Conservation (phyloP, 2,113 vertebrate species). For the Otus sunia region DNA sequence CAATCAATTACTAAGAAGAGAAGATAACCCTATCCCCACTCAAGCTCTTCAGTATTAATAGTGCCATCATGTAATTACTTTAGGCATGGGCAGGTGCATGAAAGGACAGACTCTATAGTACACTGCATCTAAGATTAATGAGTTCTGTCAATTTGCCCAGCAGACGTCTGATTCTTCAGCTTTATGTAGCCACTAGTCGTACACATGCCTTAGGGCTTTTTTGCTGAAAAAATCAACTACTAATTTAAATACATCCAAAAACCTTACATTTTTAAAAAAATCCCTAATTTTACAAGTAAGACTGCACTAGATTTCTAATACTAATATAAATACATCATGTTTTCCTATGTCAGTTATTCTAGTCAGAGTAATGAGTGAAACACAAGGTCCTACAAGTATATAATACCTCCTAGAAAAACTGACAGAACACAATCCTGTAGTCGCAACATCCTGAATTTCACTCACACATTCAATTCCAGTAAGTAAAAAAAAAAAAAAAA, state of each 20-base stretch:
- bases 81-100: constrained; percentile 80
- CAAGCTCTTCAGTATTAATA: constrained; percentile 82
- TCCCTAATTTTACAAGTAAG: constrained; percentile 47
- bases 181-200: constrained; percentile 76
- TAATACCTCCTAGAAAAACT: neutral
- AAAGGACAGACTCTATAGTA: constrained; percentile 80
- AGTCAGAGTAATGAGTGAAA: constrained; percentile 37
- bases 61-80: constrained; percentile 86
- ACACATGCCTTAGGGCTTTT: constrained; percentile 64
- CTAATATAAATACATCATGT: constrained; percentile 5
- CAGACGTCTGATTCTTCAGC: constrained; percentile 82
- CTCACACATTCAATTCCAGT: constrained; percentile 20
- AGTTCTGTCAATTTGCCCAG: constrained; percentile 86
- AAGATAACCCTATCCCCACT: constrained; percentile 81
- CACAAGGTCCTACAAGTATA: neutral
- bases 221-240: constrained; percentile 55
- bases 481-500: neutral
- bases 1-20: constrained; percentile 84
- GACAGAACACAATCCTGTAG: constrained; percentile 1
- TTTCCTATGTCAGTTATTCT: constrained; percentile 1
- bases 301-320: constrained; percentile 11
- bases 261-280: neutral
- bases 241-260: constrained; percentile 72
- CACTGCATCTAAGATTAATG: constrained; percentile 83
- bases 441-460: constrained; percentile 18